Conservation (phyloP, 2,113 vertebrate species). For the Columba janthina region DNA sequence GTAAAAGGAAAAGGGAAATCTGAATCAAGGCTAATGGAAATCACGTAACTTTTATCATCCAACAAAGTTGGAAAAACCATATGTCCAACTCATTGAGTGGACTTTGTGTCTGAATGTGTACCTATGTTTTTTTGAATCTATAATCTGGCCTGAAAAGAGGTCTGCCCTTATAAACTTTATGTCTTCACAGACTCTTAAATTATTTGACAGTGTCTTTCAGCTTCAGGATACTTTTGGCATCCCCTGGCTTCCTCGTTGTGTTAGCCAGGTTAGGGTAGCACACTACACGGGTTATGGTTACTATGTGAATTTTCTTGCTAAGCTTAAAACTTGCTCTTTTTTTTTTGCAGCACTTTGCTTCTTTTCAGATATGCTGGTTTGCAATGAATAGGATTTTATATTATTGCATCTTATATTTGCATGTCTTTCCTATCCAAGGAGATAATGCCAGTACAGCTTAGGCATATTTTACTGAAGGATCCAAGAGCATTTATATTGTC, state of each 20-base stretch:
- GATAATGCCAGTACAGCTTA: not conserved
- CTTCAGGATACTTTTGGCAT: not conserved
- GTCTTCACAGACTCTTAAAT: not conserved
- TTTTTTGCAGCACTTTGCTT: not conserved
- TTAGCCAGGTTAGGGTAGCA: not conserved
- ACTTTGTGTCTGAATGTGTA: not conserved
- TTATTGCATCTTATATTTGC: not conserved
- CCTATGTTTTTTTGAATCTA: fast-evolving
- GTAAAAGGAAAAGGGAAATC: not conserved
- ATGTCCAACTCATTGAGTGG: not conserved
- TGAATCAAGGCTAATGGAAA: not conserved
- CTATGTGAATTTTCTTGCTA: not conserved
- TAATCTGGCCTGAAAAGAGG: not conserved
- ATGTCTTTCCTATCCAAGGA: not conserved
- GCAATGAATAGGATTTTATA: not conserved
- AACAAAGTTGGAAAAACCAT: not conserved
- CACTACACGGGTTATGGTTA: not conserved
- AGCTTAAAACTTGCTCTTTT: not conserved
- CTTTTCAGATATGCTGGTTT: not conserved
- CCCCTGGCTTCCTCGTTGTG: not conserved
- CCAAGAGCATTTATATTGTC: not conserved
- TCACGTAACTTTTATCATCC: not conserved
- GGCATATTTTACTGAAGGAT: not conserved
- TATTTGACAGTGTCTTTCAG: not conserved
- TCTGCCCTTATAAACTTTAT: not conserved